phyloP scores from a whole-genome alignment of 2,797 vertebrate genomes.

The Trichosurus vulpecula region DNA sequence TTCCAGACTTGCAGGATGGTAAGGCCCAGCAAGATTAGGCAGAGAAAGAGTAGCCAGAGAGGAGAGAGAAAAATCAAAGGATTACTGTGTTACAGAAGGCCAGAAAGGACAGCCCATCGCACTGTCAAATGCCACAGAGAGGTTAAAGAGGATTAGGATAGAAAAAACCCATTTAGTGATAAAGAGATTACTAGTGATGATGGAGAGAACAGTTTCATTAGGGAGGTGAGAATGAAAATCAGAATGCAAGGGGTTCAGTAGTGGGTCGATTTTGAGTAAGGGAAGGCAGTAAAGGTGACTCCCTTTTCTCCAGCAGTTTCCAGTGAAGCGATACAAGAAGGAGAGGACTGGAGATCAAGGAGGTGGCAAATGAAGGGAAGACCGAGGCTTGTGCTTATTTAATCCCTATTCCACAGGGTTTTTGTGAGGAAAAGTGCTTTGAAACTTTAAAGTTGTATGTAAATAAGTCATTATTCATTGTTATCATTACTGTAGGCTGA shows the following conservation, averaged over 20 bases:
- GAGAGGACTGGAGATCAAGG: neutral
- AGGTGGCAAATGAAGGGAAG: slow-evolving; percentile 18
- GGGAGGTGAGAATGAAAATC: neutral
- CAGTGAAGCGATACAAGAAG: neutral
- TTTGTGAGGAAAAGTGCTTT: neutral
- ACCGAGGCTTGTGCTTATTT: neutral
- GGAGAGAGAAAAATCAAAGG: neutral
- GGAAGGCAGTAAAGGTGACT: neutral
- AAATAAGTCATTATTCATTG: neutral
- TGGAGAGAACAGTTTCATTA: neutral
- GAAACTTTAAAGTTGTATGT: neutral
- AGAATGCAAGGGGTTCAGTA: neutral
- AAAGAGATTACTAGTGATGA: neutral
- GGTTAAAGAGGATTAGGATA: neutral
- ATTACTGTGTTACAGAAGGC: neutral
- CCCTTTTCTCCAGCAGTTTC: neutral
- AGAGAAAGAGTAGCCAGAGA: neutral
- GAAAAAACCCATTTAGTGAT: neutral
- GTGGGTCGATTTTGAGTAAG: neutral
- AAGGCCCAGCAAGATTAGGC: neutral
- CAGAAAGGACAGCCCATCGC: neutral
- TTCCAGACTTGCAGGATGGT: neutral
- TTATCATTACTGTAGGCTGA: neutral
- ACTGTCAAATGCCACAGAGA: neutral
- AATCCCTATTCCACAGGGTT: neutral